phyloP scores from a whole-genome alignment of 2,797 vertebrate species.

The Notolepis coatsorum region DNA sequence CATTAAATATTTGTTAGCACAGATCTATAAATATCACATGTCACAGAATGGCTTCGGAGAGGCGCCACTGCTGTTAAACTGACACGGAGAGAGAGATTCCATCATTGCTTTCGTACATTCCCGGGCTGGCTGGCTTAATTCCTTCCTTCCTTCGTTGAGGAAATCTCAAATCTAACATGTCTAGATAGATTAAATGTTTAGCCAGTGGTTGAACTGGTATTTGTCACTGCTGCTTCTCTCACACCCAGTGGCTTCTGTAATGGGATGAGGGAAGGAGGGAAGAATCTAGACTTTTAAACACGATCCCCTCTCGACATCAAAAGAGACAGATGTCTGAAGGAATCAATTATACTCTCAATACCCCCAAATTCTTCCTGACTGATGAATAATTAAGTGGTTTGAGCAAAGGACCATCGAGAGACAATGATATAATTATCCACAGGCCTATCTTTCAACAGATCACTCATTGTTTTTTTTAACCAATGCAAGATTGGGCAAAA shows the following conservation, averaged over 20 bases:
- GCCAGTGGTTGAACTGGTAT: too few species aligned
- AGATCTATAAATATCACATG: conserved; percentile 86
- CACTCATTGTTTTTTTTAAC: too few species aligned
- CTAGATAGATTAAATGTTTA: too few species aligned
- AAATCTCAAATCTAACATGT: too few species aligned
- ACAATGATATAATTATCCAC: conserved; percentile 59
- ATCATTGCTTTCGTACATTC: conserved; percentile 46
- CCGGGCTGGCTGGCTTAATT: background rate
- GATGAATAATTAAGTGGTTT: conserved; percentile 78
- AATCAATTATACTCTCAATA: conserved; percentile 72
- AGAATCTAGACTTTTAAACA: background rate
- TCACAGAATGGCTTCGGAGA: conserved; percentile 80
- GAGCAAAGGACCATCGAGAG: conserved; percentile 49
- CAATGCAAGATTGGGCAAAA: conserved; percentile 38
- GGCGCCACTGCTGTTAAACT: conserved; percentile 78
- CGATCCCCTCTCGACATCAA: background rate
- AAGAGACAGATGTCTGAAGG: conserved; percentile 73
- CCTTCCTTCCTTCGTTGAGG: conserved; percentile 1
- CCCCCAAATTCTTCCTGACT: conserved; percentile 63
- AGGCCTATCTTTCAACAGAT: conserved; percentile 32
- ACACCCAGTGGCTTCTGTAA: too few species aligned
- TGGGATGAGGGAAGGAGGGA: conserved; percentile 21
- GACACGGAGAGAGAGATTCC: conserved; percentile 68
- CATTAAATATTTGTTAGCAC: conserved; percentile 87
- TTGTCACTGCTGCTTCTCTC: too few species aligned